These are phyloP conservation scores for Epistrophe eligans DNA, from an alignment of 2,888 invertebrate species.

Conservation along the genomic window DNA sequence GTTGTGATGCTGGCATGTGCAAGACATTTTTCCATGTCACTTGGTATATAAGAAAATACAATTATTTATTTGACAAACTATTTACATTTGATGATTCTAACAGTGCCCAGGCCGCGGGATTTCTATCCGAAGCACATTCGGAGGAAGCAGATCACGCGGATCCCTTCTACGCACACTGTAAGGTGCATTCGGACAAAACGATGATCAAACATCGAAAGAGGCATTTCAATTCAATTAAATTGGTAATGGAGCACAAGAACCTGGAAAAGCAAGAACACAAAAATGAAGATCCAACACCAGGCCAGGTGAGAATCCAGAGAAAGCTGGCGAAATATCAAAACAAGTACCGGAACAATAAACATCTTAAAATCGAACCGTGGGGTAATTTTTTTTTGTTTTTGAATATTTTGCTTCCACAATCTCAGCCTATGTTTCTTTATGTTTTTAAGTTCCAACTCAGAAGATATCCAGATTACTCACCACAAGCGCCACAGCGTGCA, in stretches of 20 bases:
- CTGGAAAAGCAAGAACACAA: constrained; percentile 79
- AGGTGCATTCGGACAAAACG: constrained; percentile 96
- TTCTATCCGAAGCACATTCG: constrained; percentile 95
- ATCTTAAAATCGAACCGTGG: constrained; percentile 92
- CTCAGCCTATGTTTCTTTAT: not conserved
- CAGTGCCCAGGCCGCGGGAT: constrained; percentile 96
- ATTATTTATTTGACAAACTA: not conserved
- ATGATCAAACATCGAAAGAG: constrained; percentile 91
- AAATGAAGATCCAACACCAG: constrained; percentile 85
- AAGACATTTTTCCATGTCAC: constrained; percentile 98
- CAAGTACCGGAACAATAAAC: constrained; percentile 91
- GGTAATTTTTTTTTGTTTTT: constrained; percentile 85
- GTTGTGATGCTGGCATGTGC: constrained; percentile 99
- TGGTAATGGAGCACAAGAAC: constrained; percentile 90
- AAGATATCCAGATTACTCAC: constrained; percentile 96
- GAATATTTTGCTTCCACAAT: not conserved
- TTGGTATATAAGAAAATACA: constrained; percentile 86
- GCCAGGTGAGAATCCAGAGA: constrained; percentile 90
- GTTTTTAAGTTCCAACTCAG: constrained; percentile 92
- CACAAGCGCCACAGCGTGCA: constrained; percentile 95
- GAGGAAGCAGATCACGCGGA: constrained; percentile 96
- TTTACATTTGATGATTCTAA: constrained; percentile 62
- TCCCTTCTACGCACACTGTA: constrained; percentile 98
- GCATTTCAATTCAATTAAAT: constrained; percentile 93
- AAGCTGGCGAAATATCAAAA: constrained; percentile 93